Base-by-base conservation (phyloP, 2,797 vertebrate species). In the Pogoniulus pusillus region DNA sequence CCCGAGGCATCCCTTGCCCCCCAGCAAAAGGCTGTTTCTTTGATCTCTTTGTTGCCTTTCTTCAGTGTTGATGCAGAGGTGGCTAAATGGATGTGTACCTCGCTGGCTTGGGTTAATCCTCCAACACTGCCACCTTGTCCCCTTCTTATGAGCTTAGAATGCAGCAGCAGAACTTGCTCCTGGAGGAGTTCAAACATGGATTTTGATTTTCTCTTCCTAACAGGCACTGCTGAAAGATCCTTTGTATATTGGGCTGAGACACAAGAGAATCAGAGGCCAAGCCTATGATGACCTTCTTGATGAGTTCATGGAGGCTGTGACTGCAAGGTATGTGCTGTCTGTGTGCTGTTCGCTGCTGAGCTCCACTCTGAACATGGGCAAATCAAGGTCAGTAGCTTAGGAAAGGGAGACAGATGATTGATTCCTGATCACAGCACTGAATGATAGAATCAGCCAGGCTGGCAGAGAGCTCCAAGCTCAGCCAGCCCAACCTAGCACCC, bases 281-380 rank as follows among this genome's bases (percentile, higher is more conserved):
- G 98, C 97, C 69, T 99, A 99, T 1, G 98, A 99, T 87, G 98
- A 98, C 85, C 98, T 99, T 93, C 96, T 99, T 97, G 99, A 99
- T 91, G 99, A 99, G 97, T 99, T 99, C 94, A 99, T 99, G 99
- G 98, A 98, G 96, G 99, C 99, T 55, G 98, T 99, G 95, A 98
- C 98, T 72, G 98, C 98, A 94, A 98, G 98, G 99, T 99, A 98
- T 12, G 95, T 80, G 65, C 39, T 77, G 10, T 81, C 71, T 90
- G 60, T 85, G 49, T 82, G 65, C 47, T 79, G 13, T 68, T 85
- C 69, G 41, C 58, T 77, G 43, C 22, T 47, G 26, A 92, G 90
- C 90, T 81, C 35, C 27, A 18, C 22, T 85, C 30, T 83, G 76
- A 79, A 49, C 66, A 62, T 73, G 20, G 59, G 85, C 12, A 85